Base-by-base conservation (phyloP, 2,888 invertebrate genomes). In the Cheilosia pagana region DNA sequence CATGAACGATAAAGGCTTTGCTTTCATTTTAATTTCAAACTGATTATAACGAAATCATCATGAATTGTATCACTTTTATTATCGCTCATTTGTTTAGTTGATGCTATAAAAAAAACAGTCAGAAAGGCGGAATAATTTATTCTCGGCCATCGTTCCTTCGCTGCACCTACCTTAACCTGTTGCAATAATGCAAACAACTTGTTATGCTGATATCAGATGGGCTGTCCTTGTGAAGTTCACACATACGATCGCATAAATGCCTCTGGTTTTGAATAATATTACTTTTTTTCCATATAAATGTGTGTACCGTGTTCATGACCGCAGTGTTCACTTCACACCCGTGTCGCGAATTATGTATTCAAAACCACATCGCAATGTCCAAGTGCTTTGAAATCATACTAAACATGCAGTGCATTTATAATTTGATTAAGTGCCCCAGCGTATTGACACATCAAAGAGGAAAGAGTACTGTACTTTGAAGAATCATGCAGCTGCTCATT, bases 351-450 rank as follows among this genome's bases (percentile, higher is more conserved):
- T 50, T 50, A 25, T 4, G 21, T 50, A 50, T 50, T 50, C 50
- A 21, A 23, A 50, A 50, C 23, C 23, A 50, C 50, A 50, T 12
- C 21, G 5, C 21, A 23, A 19, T 50, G 12, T 25, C 12, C 50
- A 10, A 25, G 21, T 50, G 23, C 21, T 50, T 14, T 50, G 23
- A 10, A 50, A 50, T 50, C 50, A n/a, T 50, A 50, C 5, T 50
- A 23, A 50, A 50, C 50, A 50, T 50, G 50, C 55, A 35, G 31
- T 8, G 28, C 55, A 55, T 35, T 35, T 55, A n/a, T 10, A 55
- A 16, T 53, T 31, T 8, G 0, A 12, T 23, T n/a, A 16, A 45
- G 6, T 6, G 16, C 1, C n/a, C 16, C 8, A 8, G 0, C 14
- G 12, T 23, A 23, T 50, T 25, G 14, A 23, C 50, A 50, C 50